These are phyloP conservation scores for Scaptomyza tumidula DNA, from an alignment of 2,888 invertebrate species.

Conservation along the genomic window DNA sequence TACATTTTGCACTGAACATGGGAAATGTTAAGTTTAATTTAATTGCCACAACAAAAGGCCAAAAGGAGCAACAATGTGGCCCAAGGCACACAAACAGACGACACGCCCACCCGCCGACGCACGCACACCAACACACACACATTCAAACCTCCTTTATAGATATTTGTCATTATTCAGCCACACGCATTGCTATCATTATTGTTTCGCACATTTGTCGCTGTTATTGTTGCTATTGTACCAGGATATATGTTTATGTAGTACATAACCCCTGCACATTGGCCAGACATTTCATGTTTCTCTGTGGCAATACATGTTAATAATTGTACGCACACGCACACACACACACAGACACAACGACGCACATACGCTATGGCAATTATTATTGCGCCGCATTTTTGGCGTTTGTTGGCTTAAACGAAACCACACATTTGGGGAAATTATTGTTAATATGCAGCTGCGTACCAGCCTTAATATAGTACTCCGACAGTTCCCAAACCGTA, in stretches of 20 bases:
- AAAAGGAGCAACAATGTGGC: conserved; percentile 65
- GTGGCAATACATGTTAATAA: conserved; percentile 57
- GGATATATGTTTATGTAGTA: conserved; percentile 38
- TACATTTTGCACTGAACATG: conserved; percentile 34
- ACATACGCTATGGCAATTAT: conserved; percentile 44
- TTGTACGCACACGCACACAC: conserved; percentile 27
- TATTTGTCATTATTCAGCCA: conserved; percentile 49
- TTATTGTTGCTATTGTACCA: conserved; percentile 47
- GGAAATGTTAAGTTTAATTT: conserved; percentile 79
- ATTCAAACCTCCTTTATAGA: conserved; percentile 21
- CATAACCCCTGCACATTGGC: conserved; percentile 45
- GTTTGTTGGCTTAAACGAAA: conserved; percentile 74
- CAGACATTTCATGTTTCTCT: conserved; percentile 31
- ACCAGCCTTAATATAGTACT: conserved; percentile 41
- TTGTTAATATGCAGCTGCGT: conserved; percentile 78
- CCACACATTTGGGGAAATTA: conserved; percentile 79
- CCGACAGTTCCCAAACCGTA: conserved; percentile 22
- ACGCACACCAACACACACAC: not conserved
- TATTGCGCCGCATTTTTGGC: conserved; percentile 63
- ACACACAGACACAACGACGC: conserved; percentile 8
- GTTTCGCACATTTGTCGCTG: conserved; percentile 61
- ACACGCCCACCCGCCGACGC: not conserved
- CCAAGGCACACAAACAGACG: conserved; percentile 53
- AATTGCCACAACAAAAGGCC: conserved; percentile 74
- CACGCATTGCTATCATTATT: conserved; percentile 46